A percentile compares a stretch with the other conserved stretches of the same genome.
These are phyloP conservation scores for Drosophila virilis DNA, from an alignment of 1,140 invertebrate genomes.

Conservation along the genomic window DNA sequence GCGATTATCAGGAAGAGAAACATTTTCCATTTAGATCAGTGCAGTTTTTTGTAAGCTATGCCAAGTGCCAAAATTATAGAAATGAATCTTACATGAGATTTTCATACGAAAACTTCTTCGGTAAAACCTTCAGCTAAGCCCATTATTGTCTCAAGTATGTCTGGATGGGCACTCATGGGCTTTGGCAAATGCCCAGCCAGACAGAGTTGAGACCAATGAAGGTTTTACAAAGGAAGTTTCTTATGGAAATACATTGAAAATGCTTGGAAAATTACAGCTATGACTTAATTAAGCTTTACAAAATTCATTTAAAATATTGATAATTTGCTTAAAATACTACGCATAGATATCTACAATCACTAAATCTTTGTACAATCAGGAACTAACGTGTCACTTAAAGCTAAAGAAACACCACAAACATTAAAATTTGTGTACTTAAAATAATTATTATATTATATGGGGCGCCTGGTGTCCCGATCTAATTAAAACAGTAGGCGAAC, in stretches of 20 bases:
- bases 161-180: conserved; percentile 51
- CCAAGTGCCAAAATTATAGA: conserved; percentile 29
- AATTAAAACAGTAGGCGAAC: conserved; percentile 78
- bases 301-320: conserved; percentile 53
- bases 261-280: conserved; percentile 38
- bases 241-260: conserved; percentile 22
- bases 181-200: conserved; percentile 58
- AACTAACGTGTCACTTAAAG: conserved; percentile 56
- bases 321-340: conserved; percentile 49
- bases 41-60: conserved; percentile 69
- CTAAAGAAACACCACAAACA: conserved; percentile 46
- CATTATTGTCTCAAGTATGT: conserved; percentile 38
- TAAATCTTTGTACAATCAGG: conserved; percentile 77
- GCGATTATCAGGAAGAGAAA: conserved; percentile 62
- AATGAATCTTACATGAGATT: conserved; percentile 12
- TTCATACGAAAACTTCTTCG: conserved; percentile 38
- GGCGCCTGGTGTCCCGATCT: background rate
- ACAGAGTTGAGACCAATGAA: conserved; percentile 37
- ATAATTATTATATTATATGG: conserved; percentile 15
- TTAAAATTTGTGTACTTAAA: conserved; percentile 27
- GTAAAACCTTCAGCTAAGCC: conserved; percentile 55
- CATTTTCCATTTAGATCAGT: conserved; percentile 75
- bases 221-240: conserved; percentile 45
- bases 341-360: conserved; percentile 69
- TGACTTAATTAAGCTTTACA: conserved; percentile 13